Conservation (phyloP, 2,888 invertebrate genomes). For the Scaptodrosophila latifasciaeformis region DNA sequence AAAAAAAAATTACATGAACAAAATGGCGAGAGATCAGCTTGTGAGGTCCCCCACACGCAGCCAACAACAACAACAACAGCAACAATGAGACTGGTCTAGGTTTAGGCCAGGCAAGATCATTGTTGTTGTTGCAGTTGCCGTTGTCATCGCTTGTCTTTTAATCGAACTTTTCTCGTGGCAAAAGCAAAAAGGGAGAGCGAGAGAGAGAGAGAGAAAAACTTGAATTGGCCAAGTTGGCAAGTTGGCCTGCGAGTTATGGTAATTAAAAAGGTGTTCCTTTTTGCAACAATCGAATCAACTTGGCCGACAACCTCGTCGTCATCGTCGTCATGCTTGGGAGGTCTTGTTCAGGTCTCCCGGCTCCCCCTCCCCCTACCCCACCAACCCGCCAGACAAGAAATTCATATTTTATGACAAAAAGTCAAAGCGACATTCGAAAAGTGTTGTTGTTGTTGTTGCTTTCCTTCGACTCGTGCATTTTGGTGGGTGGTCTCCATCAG, state of each 20-base stretch:
- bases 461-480: constrained; percentile 41
- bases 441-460: constrained; percentile 3
- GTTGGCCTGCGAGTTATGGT: constrained; percentile 63
- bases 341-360: constrained; percentile 13
- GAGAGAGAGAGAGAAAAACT: too few species aligned
- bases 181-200: too few species aligned
- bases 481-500: constrained; percentile 62
- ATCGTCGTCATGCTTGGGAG: constrained; percentile 23
- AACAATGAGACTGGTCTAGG: constrained; percentile 21
- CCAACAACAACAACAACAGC: constrained; percentile 17
- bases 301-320: constrained; percentile 12
- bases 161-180: constrained; percentile 37
- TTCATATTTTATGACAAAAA: constrained; percentile 67
- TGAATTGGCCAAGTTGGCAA: too few species aligned
- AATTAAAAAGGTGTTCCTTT: constrained; percentile 72
- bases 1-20: constrained; percentile 53
- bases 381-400: constrained; percentile 46
- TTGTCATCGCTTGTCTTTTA: constrained; percentile 47
- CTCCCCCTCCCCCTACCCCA: not conserved
- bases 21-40: constrained; percentile 44
- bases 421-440: constrained; percentile 19
- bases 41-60: constrained; percentile 59
- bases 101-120: constrained; percentile 1
- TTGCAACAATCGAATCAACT: constrained; percentile 48
- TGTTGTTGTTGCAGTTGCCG: constrained; percentile 4